A percentile compares a stretch with the other conserved stretches of the same genome.
These are phyloP conservation scores for Umimayanthus kanabou DNA, from an alignment of 92 coral and sea anemone genomes.

Conservation along the genomic window DNA sequence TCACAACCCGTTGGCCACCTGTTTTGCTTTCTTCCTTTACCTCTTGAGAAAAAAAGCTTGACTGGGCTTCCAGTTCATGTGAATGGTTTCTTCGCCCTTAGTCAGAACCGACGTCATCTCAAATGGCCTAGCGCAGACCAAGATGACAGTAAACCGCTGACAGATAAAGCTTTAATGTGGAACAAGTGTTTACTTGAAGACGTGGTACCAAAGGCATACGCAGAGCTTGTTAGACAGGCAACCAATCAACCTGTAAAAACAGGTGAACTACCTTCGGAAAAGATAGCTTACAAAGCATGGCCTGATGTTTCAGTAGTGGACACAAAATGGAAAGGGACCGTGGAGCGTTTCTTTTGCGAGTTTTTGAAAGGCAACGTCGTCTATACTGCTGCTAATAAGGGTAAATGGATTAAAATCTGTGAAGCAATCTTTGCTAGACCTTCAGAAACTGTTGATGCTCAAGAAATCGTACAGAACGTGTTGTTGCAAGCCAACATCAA, in stretches of 20 bases:
- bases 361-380: constrained; percentile 21
- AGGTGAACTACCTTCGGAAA: constrained; percentile 5
- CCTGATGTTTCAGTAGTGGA: constrained; percentile 57
- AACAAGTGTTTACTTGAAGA: constrained; percentile 56
- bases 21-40: constrained; percentile 59
- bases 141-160: constrained; percentile 49
- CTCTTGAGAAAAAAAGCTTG: constrained; percentile 52
- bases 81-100: constrained; percentile 66
- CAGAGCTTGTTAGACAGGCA: constrained; percentile 42
- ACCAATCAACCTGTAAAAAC: not conserved
- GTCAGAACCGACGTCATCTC: constrained; percentile 59
- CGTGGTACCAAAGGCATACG: constrained; percentile 57
- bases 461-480: constrained; percentile 32
- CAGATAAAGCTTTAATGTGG: constrained; percentile 62
- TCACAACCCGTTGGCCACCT: constrained; percentile 50
- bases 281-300: constrained; percentile 65
- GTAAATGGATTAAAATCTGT: constrained; percentile 27
- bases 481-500: constrained; percentile 35
- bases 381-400: not conserved
- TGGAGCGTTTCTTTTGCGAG: constrained; percentile 42
- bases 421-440: constrained; percentile 30
- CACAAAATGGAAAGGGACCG: constrained; percentile 60
- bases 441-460: constrained; percentile 8
- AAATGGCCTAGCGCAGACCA: constrained; percentile 53
- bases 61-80: constrained; percentile 67